These are phyloP conservation scores for Monoplex corrugatus DNA, from an alignment of 2,888 invertebrate species.

Conservation along the genomic window DNA sequence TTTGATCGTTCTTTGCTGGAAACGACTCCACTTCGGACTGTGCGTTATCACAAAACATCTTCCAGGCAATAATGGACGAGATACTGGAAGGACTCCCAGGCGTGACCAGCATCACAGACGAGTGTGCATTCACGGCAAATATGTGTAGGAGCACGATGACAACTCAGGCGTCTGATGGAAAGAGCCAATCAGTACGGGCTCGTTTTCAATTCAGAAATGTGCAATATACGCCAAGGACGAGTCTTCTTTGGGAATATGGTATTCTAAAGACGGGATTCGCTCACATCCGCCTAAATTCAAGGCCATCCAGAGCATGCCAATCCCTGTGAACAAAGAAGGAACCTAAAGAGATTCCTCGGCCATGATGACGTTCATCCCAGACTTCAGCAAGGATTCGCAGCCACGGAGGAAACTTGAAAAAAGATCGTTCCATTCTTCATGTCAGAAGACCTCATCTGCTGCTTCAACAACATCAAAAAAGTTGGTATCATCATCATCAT, in stretches of 20 bases:
- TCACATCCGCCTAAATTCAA: conserved; percentile 46
- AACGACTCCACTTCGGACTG: conserved; percentile 56
- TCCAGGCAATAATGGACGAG: conserved; percentile 54
- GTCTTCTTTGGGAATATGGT: conserved; percentile 5
- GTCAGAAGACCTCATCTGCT: conserved; percentile 52
- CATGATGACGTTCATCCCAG: conserved; percentile 48
- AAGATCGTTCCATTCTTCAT: conserved; percentile 55
- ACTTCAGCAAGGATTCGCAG: conserved; percentile 44
- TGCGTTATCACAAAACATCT: conserved; percentile 54
- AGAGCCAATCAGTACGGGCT: conserved; percentile 53
- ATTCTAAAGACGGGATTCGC: conserved; percentile 13
- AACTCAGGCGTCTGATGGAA: conserved; percentile 51
- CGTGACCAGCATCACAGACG: conserved; percentile 51
- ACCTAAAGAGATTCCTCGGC: conserved; percentile 56
- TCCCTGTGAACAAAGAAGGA: conserved; percentile 49
- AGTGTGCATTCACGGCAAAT: conserved; percentile 45
- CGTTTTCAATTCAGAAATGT: conserved; percentile 55
- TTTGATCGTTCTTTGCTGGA: conserved; percentile 56
- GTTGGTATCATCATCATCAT: neutral
- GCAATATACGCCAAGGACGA: conserved; percentile 42
- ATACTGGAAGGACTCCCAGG: conserved; percentile 53
- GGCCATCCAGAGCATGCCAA: conserved; percentile 55
- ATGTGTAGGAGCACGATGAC: conserved; percentile 52
- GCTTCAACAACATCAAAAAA: conserved; percentile 52
- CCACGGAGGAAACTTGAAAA: conserved; percentile 51